Evolutionary conservation across 2,797 vertebrate species (phyloP).

Genomic region (Sandelia bainsii): DNA sequence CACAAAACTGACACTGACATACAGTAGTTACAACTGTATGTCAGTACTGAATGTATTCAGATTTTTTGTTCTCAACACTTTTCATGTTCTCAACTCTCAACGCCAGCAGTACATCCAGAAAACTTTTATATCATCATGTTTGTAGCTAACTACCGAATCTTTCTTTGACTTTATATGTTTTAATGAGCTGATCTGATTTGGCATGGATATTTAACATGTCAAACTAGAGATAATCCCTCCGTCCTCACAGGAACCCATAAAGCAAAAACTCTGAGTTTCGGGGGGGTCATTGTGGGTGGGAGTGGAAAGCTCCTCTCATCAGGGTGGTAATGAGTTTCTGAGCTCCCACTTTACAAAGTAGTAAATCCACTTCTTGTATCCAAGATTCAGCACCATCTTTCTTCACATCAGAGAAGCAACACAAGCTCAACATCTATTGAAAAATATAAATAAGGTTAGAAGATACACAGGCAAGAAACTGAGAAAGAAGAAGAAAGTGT

Average conservation of each 20-base stretch:
- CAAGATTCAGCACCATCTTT: conserved; percentile 25
- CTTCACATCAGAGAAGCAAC: conserved; percentile 35
- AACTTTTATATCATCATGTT: neutral
- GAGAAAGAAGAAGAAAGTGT: conserved; percentile 1
- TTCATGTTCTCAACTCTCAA: neutral
- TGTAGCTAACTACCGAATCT: neutral
- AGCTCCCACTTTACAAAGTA: conserved; percentile 63
- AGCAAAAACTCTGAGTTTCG: conserved; percentile 37
- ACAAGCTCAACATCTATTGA: conserved; percentile 1
- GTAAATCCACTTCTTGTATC: conserved; percentile 65
- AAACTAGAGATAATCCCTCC: conserved; percentile 44
- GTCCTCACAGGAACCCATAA: conserved; percentile 32
- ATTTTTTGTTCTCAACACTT: neutral
- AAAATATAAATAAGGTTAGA: conserved; percentile 13
- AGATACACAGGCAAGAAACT: conserved; percentile 14
- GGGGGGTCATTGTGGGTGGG: conserved; percentile 50
- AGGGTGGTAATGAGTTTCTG: conserved; percentile 71
- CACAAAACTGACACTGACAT: conserved; percentile 1
- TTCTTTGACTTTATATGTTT: neutral
- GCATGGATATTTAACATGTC: conserved; percentile 29
- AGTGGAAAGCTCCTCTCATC: conserved; percentile 68
- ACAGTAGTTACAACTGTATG: neutral
- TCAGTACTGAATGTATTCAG: neutral
- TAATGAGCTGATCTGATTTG: conserved; percentile 18
- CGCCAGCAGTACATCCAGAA: neutral